A percentile compares a stretch with the other conserved stretches of the same genome.
Evolutionary conservation across 92 coral and sea anemone genomes (phyloP).

Genomic region (Epizoanthus rinbou): DNA sequence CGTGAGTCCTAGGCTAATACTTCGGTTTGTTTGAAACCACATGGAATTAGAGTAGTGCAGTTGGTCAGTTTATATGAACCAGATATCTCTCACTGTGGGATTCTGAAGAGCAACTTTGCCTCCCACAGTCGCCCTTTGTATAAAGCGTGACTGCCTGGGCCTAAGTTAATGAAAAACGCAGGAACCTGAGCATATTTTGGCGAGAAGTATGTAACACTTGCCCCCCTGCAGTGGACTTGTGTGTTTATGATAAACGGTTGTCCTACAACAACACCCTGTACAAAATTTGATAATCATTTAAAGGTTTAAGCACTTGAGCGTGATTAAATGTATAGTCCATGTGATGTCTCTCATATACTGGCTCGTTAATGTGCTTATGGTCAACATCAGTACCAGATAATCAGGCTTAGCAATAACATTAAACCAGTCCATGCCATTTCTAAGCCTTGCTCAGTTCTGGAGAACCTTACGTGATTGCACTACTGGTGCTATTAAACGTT

Average conservation of each 20-base stretch:
- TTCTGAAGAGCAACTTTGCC: neutral
- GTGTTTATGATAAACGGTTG: conserved; percentile 51
- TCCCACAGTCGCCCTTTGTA: conserved; percentile 12
- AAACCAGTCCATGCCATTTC: too few species aligned
- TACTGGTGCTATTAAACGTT: neutral
- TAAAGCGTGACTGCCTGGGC: conserved; percentile 29
- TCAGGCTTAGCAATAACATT: neutral
- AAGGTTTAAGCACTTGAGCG: conserved; percentile 1
- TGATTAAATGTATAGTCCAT: neutral
- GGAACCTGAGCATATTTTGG: neutral
- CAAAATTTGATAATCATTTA: conserved; percentile 29
- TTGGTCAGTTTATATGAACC: conserved; percentile 11
- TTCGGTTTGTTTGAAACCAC: conserved; percentile 28
- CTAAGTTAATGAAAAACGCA: conserved; percentile 15
- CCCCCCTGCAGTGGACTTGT: conserved; percentile 38
- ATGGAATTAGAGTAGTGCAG: conserved; percentile 2
- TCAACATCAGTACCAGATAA: neutral
- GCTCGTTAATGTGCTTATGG: too few species aligned
- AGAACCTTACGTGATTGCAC: neutral
- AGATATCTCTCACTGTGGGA: conserved; percentile 2
- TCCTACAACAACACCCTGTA: conserved; percentile 37
- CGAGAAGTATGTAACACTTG: conserved; percentile 4
- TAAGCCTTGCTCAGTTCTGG: neutral
- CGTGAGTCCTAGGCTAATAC: neutral
- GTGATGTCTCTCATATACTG: neutral